These are phyloP conservation scores for Coreius guichenoti DNA, from an alignment of 2,797 vertebrate species.

Conservation along the genomic window DNA sequence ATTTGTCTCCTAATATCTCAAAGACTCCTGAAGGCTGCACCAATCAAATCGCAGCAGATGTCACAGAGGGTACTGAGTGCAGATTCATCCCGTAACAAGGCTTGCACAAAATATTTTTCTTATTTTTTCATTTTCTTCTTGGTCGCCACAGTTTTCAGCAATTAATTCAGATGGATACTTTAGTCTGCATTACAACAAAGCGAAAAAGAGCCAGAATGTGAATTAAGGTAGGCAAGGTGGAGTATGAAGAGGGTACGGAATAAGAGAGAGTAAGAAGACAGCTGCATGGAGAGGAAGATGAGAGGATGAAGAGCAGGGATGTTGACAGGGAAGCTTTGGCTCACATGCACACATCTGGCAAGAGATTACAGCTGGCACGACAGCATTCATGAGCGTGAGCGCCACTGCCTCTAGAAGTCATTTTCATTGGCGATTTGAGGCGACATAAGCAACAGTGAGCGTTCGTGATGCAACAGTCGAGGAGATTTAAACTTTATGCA, in stretches of 20 bases:
- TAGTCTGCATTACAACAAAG: background rate
- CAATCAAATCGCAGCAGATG: conserved; percentile 26
- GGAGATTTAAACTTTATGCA: background rate
- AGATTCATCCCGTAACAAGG: background rate
- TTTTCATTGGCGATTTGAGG: background rate
- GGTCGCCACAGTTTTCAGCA: background rate
- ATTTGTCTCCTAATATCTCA: conserved; percentile 33
- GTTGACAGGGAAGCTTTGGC: conserved; percentile 34
- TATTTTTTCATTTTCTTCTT: background rate
- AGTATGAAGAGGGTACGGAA: conserved; percentile 4
- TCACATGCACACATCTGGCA: conserved; percentile 53
- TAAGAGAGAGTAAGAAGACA: conserved; percentile 32
- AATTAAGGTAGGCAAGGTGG: background rate
- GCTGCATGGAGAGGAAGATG: conserved; percentile 41
- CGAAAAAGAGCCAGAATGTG: background rate
- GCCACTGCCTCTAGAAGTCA: background rate
- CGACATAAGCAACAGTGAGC: background rate
- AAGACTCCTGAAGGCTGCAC: conserved; percentile 8
- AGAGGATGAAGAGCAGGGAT: conserved; percentile 33
- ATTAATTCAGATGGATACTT: background rate
- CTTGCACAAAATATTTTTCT: background rate
- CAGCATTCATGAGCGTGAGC: conserved; percentile 19
- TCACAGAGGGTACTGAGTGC: conserved; percentile 25
- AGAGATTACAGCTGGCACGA: conserved; percentile 52
- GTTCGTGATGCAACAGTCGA: background rate